phyloP scores from a whole-genome alignment of 2,888 invertebrate species.

The Capitulum mitella region DNA sequence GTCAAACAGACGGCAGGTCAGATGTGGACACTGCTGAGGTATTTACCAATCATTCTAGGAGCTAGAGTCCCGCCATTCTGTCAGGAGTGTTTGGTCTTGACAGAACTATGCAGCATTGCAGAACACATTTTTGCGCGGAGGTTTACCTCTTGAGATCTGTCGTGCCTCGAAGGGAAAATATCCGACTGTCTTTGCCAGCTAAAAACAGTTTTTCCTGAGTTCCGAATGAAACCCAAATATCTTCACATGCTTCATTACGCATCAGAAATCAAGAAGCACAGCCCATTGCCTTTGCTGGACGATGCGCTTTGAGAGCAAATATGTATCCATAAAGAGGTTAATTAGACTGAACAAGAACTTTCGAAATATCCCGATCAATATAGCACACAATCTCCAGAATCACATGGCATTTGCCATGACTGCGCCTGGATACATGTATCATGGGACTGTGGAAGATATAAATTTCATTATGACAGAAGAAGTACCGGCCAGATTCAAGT shows the following conservation, averaged over 20 bases:
- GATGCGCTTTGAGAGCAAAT: too few relatives aligned
- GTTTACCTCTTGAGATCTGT: not conserved
- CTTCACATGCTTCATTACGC: not conserved
- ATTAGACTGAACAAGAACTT: not conserved
- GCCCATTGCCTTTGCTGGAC: not conserved
- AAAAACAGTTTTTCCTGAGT: not conserved
- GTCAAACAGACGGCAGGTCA: not conserved
- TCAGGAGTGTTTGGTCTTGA: not conserved
- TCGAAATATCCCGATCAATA: not conserved
- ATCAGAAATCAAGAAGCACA: not conserved
- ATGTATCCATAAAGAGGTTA: not conserved
- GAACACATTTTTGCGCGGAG: not conserved
- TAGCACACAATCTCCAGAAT: not conserved
- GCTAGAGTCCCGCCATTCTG: not conserved
- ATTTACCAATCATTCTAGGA: not conserved
- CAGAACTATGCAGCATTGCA: not conserved
- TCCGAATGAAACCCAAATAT: not conserved
- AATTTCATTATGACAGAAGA: too few relatives aligned
- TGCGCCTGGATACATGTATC: too few relatives aligned
- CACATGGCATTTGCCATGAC: not conserved
- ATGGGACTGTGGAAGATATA: too few relatives aligned
- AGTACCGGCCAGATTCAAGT: too few relatives aligned
- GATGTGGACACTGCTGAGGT: not conserved
- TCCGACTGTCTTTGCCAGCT: not conserved
- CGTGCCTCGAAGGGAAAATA: not conserved